Percentiles rank a stretch among this genome's conserved stretches.
Evolutionary conservation across 2,113 vertebrate species (phyloP).

Genomic region (Chionis minor): DNA sequence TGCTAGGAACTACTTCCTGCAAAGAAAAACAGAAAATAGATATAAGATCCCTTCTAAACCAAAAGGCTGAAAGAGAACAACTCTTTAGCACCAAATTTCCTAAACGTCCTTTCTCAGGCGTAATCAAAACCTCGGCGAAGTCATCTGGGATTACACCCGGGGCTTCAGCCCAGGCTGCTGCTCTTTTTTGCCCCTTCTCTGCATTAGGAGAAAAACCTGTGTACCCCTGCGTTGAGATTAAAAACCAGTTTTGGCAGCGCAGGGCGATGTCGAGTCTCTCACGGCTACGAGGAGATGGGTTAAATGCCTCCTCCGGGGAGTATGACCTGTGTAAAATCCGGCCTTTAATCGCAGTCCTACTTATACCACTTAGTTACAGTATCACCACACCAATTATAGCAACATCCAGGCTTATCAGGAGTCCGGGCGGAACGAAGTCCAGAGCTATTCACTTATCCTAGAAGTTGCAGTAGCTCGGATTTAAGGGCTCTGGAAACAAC

Average conservation of each 20-base stretch:
- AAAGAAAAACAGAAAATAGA: background rate
- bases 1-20: background rate
- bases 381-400: conserved; percentile 14
- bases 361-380: background rate
- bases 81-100: background rate
- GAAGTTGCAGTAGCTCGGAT: background rate
- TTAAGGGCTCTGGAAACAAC: background rate
- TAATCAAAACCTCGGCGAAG: background rate
- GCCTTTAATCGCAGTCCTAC: background rate
- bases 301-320: background rate
- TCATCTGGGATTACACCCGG: background rate
- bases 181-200: background rate
- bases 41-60: background rate
- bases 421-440: background rate
- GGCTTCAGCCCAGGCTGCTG: background rate
- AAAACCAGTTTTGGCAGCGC: background rate
- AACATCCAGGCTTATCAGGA: background rate
- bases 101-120: background rate
- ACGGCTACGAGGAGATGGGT: background rate
- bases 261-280: background rate
- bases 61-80: background rate
- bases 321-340: background rate
- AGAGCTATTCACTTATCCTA: background rate
- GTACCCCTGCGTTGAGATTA: background rate
- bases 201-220: background rate